Conservation (phyloP, 2,113 vertebrate genomes). For the Pachyramphus minor region DNA sequence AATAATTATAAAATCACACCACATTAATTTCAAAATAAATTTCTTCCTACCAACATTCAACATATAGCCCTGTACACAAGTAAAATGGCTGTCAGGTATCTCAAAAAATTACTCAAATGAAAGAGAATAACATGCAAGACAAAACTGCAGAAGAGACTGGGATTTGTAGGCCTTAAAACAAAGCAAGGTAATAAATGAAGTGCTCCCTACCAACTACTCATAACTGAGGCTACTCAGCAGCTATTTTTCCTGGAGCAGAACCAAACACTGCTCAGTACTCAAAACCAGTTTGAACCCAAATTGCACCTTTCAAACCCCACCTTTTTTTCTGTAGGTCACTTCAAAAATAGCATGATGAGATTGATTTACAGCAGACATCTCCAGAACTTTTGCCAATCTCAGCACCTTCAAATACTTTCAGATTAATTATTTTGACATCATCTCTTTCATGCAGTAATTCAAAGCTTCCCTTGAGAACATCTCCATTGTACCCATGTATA, state of each 20-base stretch:
- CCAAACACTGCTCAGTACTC: not conserved
- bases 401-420: not conserved
- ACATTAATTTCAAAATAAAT: not conserved
- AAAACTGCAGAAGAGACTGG: not conserved
- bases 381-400: not conserved
- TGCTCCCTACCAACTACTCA: not conserved
- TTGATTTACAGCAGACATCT: not conserved
- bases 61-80: too few relatives aligned
- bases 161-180: not conserved
- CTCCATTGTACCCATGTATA: not conserved
- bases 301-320: not conserved
- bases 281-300: not conserved
- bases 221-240: not conserved
- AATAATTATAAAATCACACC: not conserved
- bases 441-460: not conserved
- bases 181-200: not conserved
- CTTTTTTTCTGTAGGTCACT: not conserved
- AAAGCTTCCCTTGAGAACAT: not conserved
- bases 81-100: not conserved
- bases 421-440: not conserved
- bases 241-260: not conserved
- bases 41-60: not conserved
- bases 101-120: not conserved
- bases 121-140: not conserved
- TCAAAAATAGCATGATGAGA: not conserved